Percentiles rank a stretch among this genome's conserved stretches.
Conservation (phyloP, 2,888 invertebrate genomes). For the Autographa gamma region DNA sequence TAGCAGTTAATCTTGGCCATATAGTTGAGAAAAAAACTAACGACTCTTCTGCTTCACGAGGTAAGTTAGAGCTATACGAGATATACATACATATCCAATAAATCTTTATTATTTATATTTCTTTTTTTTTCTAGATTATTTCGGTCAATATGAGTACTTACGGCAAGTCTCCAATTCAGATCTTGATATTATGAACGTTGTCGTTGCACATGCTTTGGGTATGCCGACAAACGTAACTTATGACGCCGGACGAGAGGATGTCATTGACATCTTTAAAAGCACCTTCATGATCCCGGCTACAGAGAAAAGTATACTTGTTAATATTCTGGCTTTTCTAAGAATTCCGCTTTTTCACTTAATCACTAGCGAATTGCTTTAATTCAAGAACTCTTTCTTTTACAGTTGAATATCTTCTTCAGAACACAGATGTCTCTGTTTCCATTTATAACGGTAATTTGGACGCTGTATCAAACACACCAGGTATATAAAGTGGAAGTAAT, state of each 20-base stretch:
- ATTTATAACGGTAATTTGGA: conserved; percentile 95
- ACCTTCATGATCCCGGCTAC: conserved; percentile 93
- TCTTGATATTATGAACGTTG: conserved; percentile 91
- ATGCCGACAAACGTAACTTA: conserved; percentile 89
- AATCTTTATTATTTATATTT: too few relatives aligned
- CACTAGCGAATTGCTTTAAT: neutral
- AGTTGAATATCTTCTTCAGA: conserved; percentile 91
- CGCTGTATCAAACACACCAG: conserved; percentile 94
- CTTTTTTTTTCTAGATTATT: conserved; percentile 72
- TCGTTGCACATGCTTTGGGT: conserved; percentile 90
- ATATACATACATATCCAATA: too few relatives aligned
- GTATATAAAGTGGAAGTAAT: conserved; percentile 79
- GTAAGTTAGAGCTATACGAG: conserved; percentile 10
- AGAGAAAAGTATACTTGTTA: conserved; percentile 86
- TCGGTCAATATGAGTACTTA: conserved; percentile 68
- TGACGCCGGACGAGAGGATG: conserved; percentile 88
- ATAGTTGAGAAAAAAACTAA: conserved; percentile 73
- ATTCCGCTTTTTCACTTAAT: neutral
- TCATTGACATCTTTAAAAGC: conserved; percentile 86
- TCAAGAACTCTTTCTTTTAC: conserved; percentile 59
- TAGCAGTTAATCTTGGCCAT: conserved; percentile 91
- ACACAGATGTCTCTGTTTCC: conserved; percentile 90
- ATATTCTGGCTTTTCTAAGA: neutral
- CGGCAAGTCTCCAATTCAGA: conserved; percentile 65
- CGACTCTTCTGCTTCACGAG: conserved; percentile 15